phyloP scores from a whole-genome alignment of 2,797 vertebrate species.

The Gallirallus australis region DNA sequence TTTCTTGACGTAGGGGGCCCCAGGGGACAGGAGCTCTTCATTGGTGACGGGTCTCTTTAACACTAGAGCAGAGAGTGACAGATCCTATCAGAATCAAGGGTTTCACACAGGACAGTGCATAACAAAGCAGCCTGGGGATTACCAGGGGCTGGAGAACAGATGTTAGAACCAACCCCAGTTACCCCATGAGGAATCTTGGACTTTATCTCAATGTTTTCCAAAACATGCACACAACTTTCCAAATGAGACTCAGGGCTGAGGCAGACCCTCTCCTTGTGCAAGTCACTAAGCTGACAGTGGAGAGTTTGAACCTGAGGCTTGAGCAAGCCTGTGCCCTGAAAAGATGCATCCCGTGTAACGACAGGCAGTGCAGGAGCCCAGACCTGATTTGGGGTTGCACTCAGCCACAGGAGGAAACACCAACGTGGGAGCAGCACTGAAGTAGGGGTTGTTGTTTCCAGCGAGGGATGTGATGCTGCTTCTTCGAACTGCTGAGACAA shows the following conservation, averaged over 20 bases:
- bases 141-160: not conserved
- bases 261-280: not conserved
- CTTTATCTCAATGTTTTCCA: not conserved
- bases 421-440: constrained; percentile 56
- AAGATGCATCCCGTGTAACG: accelerated
- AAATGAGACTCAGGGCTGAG: not conserved
- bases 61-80: constrained; percentile 76
- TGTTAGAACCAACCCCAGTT: not conserved
- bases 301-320: not conserved
- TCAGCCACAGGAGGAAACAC: constrained; percentile 71
- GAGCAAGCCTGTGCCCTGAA: not conserved
- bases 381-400: constrained; percentile 90
- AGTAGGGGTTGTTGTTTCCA: constrained; percentile 63
- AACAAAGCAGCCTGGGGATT: not conserved
- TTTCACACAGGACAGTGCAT: not conserved
- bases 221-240: not conserved
- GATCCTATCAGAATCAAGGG: constrained; percentile 34
- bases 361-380: not conserved
- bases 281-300: not conserved
- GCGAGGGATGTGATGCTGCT: constrained; percentile 73
- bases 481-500: constrained; percentile 62
- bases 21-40: constrained; percentile 86
- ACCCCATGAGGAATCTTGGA: not conserved
- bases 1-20: constrained; percentile 86
- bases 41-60: constrained; percentile 82